Evolutionary conservation across 1,140 invertebrate genomes (phyloP).

Genomic region (Drosophila elegans): DNA sequence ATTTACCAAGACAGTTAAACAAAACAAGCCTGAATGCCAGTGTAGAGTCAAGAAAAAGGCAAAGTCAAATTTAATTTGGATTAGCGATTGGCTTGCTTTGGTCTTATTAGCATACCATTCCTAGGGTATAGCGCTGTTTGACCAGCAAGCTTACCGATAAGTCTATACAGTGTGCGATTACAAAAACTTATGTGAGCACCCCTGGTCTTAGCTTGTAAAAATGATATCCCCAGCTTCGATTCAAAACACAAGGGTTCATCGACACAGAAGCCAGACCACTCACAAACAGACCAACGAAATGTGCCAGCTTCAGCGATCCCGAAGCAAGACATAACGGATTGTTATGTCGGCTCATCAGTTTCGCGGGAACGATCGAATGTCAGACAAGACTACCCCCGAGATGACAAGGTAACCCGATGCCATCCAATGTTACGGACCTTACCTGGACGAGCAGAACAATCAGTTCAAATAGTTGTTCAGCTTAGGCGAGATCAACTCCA

Average conservation of each 20-base stretch:
- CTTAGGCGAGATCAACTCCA: slow-evolving; percentile 21
- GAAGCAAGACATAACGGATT: slow-evolving; percentile 24
- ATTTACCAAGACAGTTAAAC: no score
- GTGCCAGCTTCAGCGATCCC: slow-evolving; percentile 1
- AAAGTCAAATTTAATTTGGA: no score
- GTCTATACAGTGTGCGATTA: no score
- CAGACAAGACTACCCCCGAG: slow-evolving; percentile 15
- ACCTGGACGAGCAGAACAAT: slow-evolving; percentile 16
- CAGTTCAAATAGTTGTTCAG: slow-evolving; percentile 25
- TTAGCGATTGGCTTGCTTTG: no score
- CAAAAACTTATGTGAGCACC: no score
- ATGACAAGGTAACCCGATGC: slow-evolving; percentile 51
- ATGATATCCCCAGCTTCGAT: not conserved
- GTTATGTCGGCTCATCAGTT: slow-evolving; percentile 38
- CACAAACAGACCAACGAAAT: slow-evolving; percentile 1
- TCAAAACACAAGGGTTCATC: slow-evolving; percentile 21
- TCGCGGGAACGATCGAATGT: slow-evolving; percentile 36
- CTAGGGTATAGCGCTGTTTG: no score
- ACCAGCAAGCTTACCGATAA: no score
- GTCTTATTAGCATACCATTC: no score
- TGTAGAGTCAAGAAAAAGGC: no score
- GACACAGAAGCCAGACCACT: slow-evolving; percentile 8
- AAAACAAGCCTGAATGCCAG: no score
- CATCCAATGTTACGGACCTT: not conserved
- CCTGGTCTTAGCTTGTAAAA: not conserved